Evolutionary conservation across 2,113 vertebrate genomes (phyloP).

Genomic region (Balaenoptera acutorostrata): DNA sequence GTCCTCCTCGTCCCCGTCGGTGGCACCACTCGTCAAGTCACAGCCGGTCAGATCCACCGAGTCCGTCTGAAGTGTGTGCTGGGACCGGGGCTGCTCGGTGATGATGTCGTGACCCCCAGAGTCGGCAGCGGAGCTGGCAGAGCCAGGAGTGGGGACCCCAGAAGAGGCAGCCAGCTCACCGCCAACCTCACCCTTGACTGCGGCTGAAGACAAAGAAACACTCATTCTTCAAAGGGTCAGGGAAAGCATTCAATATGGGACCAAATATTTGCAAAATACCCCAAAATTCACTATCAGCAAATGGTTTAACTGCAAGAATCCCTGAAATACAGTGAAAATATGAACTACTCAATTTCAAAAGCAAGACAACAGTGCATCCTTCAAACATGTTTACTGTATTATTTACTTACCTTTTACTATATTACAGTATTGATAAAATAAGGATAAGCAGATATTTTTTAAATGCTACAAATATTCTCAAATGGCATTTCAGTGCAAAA

Average conservation of each 20-base stretch:
- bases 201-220: conserved; percentile 79
- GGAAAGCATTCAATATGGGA: not conserved
- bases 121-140: conserved; percentile 74
- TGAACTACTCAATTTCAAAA: not conserved
- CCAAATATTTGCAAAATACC: not conserved
- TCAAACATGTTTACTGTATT: not conserved
- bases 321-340: not conserved
- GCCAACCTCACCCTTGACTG: conserved; percentile 81
- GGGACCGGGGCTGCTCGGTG: conserved; percentile 94
- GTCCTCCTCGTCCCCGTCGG: conserved; percentile 84
- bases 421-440: not conserved
- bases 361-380: not conserved
- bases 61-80: conserved; percentile 93
- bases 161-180: conserved; percentile 81
- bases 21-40: conserved; percentile 81
- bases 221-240: not conserved
- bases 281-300: not conserved
- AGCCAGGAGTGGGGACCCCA: conserved; percentile 80
- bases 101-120: conserved; percentile 87
- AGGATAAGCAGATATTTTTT: not conserved
- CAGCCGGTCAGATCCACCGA: conserved; percentile 88
- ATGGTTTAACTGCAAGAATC: not conserved
- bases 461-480: not conserved
- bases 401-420: not conserved
- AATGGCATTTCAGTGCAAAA: not conserved